Percentiles rank a stretch among this genome's conserved stretches.
phyloP scores from a whole-genome alignment of 2,888 invertebrate species.

The Epinotia demarniana region DNA sequence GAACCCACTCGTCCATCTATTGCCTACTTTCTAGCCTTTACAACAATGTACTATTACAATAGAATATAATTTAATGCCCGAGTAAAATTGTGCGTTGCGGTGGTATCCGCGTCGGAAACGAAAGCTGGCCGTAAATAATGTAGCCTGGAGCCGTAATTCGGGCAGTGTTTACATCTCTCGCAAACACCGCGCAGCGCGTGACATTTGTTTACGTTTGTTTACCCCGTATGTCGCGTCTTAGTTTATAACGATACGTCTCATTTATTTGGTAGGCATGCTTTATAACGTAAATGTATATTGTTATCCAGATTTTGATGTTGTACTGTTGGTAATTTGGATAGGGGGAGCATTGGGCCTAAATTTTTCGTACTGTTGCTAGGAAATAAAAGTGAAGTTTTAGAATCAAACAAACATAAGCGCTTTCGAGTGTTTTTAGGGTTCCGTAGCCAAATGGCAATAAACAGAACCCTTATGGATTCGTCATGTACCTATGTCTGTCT shows the following conservation, averaged over 20 bases:
- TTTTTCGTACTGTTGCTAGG: background rate
- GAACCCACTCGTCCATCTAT: too few relatives aligned
- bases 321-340: slow-evolving; percentile 4
- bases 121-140: slow-evolving; percentile 38
- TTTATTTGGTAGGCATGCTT: slow-evolving; percentile 24
- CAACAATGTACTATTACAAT: too few relatives aligned
- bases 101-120: slow-evolving; percentile 9
- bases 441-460: too few relatives aligned
- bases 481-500: too few relatives aligned
- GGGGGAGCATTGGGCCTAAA: background rate
- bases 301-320: background rate
- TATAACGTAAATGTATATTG: slow-evolving; percentile 18
- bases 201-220: slow-evolving; percentile 39
- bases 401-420: too few relatives aligned
- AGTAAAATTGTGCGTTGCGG: slow-evolving; percentile 22
- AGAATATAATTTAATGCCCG: slow-evolving; percentile 22
- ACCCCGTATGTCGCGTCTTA: slow-evolving; percentile 31
- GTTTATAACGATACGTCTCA: slow-evolving; percentile 39
- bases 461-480: too few relatives aligned
- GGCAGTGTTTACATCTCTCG: slow-evolving; percentile 27
- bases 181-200: slow-evolving; percentile 27
- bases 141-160: slow-evolving; percentile 32
- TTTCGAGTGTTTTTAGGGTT: too few relatives aligned
- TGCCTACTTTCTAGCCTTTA: too few relatives aligned
- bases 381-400: too few relatives aligned